Conservation (phyloP, 2,113 vertebrate genomes). For the Siniperca knerii region DNA sequence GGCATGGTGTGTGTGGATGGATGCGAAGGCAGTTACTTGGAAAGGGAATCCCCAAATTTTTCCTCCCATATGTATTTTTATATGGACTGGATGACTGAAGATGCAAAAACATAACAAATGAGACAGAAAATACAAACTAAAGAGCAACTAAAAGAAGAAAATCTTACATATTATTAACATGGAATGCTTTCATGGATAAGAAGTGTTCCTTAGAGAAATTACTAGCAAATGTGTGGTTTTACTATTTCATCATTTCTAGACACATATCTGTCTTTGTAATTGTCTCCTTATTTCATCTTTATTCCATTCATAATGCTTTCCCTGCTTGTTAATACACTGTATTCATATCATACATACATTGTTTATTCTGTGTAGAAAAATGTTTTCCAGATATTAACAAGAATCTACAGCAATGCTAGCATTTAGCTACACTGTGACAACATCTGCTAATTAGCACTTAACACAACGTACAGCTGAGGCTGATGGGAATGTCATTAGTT, state of each 20-base stretch:
- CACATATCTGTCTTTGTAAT: not conserved
- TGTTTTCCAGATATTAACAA: not conserved
- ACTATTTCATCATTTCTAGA: not conserved
- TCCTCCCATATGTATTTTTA: conserved; percentile 85
- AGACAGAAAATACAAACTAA: not conserved
- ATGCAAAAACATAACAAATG: conserved; percentile 80
- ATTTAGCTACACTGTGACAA: not conserved
- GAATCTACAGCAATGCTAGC: not conserved
- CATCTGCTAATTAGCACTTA: not conserved
- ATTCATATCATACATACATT: not conserved
- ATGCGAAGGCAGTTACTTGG: not conserved
- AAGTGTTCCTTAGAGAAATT: not conserved
- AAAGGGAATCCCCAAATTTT: conserved; percentile 65
- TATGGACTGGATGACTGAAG: conserved; percentile 84
- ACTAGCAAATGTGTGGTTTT: not conserved
- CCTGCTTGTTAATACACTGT: not conserved
- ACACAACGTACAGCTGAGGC: not conserved
- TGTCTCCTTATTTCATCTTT: not conserved
- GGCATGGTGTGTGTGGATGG: conserved; percentile 86
- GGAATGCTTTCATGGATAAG: not conserved
- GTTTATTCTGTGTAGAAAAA: not conserved
- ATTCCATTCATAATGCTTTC: not conserved
- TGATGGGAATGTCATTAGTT: not conserved
- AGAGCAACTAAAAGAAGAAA: not conserved
- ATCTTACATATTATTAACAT: not conserved